phyloP scores from a whole-genome alignment of 2,797 vertebrate species.

The Lacerta bilineata region DNA sequence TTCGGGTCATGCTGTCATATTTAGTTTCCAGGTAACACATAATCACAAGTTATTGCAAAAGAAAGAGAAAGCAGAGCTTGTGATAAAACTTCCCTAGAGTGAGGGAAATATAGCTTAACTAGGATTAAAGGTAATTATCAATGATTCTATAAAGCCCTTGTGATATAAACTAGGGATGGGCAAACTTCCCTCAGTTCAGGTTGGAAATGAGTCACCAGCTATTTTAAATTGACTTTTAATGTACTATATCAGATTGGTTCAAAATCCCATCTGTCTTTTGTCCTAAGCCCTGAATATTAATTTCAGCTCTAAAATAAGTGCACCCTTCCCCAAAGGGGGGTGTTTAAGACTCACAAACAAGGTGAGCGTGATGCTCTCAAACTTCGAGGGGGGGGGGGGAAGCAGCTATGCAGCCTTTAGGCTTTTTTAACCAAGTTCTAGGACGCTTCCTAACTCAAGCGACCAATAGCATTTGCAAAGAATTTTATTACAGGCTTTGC shows the following conservation, averaged over 20 bases:
- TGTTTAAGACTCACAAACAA: background rate
- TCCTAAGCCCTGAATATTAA: background rate
- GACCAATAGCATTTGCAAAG: conserved; percentile 1
- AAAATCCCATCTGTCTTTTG: background rate
- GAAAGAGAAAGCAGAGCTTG: background rate
- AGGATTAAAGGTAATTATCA: background rate
- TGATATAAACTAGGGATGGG: background rate
- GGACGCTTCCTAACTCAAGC: background rate
- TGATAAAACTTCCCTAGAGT: background rate
- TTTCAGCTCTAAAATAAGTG: background rate
- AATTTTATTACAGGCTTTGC: background rate
- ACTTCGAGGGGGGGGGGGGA: no score
- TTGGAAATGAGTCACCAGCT: background rate
- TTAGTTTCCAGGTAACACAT: background rate
- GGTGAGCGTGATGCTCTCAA: background rate
- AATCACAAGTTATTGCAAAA: background rate
- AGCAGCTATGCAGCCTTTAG: background rate
- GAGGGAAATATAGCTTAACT: background rate
- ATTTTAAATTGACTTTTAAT: background rate
- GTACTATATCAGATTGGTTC: background rate
- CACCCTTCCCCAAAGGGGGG: background rate
- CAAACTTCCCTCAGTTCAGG: background rate
- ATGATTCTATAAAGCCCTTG: background rate
- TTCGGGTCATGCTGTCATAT: background rate
- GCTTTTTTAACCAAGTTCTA: background rate